phyloP scores from a whole-genome alignment of 2,113 vertebrate species.

The Patagioenas fasciata region DNA sequence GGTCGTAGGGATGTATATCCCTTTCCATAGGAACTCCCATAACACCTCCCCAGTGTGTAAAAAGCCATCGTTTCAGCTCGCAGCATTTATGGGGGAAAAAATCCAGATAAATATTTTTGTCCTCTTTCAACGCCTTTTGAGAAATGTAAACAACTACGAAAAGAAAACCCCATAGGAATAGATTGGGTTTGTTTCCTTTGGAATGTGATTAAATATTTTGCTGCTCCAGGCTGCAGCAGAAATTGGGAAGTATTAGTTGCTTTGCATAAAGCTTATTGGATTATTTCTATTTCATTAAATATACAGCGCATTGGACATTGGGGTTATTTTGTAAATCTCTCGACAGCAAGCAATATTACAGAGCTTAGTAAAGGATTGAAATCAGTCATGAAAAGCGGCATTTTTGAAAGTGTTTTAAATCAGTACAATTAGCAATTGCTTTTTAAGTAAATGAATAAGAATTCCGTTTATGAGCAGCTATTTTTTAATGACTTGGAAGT shows the following conservation, averaged over 20 bases:
- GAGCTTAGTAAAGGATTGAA: conserved; percentile 32
- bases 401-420: conserved; percentile 56
- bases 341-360: not conserved
- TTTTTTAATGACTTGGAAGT: conserved; percentile 66
- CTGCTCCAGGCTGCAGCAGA: not conserved
- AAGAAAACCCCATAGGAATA: not conserved
- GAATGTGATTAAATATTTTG: not conserved
- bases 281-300: not conserved
- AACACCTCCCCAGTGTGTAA: not conserved
- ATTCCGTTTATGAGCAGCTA: conserved; percentile 53
- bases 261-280: not conserved
- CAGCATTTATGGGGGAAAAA: not conserved
- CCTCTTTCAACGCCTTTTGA: conserved; percentile 6
- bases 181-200: not conserved
- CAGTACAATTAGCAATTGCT: conserved; percentile 50
- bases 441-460: conserved; percentile 61
- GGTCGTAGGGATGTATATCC: not conserved
- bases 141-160: conserved; percentile 14
- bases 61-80: not conserved
- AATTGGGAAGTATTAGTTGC: not conserved
- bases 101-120: not conserved
- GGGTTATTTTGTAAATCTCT: not conserved
- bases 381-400: conserved; percentile 20
- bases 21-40: not conserved
- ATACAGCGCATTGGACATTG: not conserved